Conservation (phyloP, 1,140 invertebrate species). For the Paramacrobiotus metropolitanus region DNA sequence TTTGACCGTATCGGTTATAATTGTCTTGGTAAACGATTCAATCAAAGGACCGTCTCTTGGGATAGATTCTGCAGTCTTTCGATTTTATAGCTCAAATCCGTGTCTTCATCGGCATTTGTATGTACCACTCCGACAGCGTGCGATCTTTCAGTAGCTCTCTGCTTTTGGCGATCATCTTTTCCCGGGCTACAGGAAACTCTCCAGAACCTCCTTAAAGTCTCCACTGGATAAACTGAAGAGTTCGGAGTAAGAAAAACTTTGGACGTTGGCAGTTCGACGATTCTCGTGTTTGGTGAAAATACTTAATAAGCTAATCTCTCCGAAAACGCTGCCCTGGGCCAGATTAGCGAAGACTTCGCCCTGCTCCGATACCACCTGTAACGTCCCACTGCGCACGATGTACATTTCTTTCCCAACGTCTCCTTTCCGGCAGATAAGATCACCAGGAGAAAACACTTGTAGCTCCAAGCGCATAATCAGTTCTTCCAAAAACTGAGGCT, state of each 20-base stretch:
- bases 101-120: not conserved
- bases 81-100: not conserved
- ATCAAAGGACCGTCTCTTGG: not conserved
- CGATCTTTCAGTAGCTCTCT: not conserved
- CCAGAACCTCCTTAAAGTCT: conserved; percentile 76
- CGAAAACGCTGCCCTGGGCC: conserved; percentile 67
- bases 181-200: conserved; percentile 84
- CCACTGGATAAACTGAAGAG: conserved; percentile 81
- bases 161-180: conserved; percentile 20
- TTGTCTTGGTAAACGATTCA: conserved; percentile 1
- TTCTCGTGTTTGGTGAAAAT: conserved; percentile 3
- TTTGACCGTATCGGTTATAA: not conserved
- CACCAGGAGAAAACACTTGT: conserved; percentile 78
- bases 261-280: conserved; percentile 71
- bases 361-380: conserved; percentile 75
- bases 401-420: conserved; percentile 92
- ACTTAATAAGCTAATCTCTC: conserved; percentile 32
- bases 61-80: not conserved
- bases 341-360: conserved; percentile 60
- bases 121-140: not conserved
- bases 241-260: conserved; percentile 83
- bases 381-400: conserved; percentile 83
- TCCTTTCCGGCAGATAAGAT: conserved; percentile 79
- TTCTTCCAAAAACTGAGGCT: conserved; percentile 1
- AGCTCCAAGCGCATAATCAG: not conserved